A percentile compares a stretch with the other conserved stretches of the same genome.
Conservation (phyloP, 2,888 invertebrate species). For the Gerris lacustris region DNA sequence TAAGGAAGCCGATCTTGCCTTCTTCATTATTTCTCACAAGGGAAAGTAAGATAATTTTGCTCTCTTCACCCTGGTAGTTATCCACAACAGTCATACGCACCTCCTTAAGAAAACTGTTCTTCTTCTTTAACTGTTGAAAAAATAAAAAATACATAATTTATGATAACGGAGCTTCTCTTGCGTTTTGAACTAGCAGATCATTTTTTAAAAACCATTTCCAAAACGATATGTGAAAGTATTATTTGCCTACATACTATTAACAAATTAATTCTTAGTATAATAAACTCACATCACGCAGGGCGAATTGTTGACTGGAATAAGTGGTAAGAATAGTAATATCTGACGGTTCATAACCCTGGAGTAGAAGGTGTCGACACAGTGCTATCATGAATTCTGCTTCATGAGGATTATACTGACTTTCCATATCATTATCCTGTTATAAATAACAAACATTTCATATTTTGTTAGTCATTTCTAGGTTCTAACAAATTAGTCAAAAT, state of each 20-base stretch:
- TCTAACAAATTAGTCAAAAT: too few species aligned
- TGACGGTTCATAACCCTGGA: constrained; percentile 42
- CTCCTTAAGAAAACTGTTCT: constrained; percentile 33
- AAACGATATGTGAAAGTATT: too few species aligned
- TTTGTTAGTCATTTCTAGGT: too few species aligned
- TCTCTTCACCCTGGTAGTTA: constrained; percentile 72
- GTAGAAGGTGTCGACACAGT: constrained; percentile 48
- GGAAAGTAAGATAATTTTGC: constrained; percentile 62
- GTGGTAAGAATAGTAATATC: constrained; percentile 62
- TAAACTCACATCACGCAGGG: constrained; percentile 36
- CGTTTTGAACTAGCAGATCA: too few species aligned
- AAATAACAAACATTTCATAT: not conserved
- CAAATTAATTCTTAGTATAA: too few species aligned
- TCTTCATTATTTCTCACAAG: constrained; percentile 61
- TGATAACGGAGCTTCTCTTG: too few species aligned
- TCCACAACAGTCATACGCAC: constrained; percentile 57
- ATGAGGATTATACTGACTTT: constrained; percentile 48
- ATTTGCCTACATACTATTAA: too few species aligned
- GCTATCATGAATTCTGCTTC: constrained; percentile 52
- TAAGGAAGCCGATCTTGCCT: constrained; percentile 56
- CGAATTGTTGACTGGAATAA: constrained; percentile 55
- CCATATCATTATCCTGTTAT: constrained; percentile 39
- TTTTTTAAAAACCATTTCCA: too few species aligned
- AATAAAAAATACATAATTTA: too few species aligned
- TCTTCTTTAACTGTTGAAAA: too few species aligned